Evolutionary conservation across 2,888 invertebrate genomes (phyloP).

Genomic region (Cylindroiulus punctatus): DNA sequence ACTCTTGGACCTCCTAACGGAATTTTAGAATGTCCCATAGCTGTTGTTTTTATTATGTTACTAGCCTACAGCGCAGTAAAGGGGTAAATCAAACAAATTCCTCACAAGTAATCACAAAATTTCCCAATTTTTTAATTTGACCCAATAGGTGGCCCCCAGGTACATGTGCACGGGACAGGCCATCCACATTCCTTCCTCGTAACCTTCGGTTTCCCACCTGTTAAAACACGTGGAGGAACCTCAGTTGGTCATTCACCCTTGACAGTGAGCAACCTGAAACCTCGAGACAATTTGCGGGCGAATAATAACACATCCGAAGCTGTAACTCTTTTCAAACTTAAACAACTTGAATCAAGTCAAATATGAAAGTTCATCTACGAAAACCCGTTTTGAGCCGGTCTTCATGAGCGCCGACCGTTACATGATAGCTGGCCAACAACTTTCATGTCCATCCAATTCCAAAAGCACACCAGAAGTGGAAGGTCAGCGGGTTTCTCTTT

Average conservation of each 20-base stretch:
- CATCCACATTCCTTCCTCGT: conserved; percentile 10
- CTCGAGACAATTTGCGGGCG: neutral
- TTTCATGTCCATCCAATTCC: neutral
- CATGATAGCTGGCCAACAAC: neutral
- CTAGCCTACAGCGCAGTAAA: neutral
- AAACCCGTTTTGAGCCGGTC: neutral
- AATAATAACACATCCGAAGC: neutral
- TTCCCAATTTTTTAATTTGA: neutral
- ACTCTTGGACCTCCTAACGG: too few relatives aligned
- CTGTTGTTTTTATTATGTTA: neutral
- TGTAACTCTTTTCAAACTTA: neutral
- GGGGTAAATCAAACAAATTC: neutral
- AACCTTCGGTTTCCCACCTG: neutral
- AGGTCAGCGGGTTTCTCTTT: neutral
- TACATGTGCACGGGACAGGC: neutral
- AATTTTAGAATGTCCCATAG: neutral
- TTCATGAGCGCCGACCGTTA: neutral
- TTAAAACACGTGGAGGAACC: neutral
- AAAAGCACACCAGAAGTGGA: neutral
- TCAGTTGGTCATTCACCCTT: neutral
- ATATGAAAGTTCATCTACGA: neutral
- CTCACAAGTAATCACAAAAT: neutral
- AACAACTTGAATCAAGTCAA: neutral
- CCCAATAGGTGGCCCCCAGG: neutral
- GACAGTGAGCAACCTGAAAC: neutral